A percentile compares a stretch with the other conserved stretches of the same genome.
Evolutionary conservation across 2,797 vertebrate genomes (phyloP).

Genomic region (Steatocranus sp.): DNA sequence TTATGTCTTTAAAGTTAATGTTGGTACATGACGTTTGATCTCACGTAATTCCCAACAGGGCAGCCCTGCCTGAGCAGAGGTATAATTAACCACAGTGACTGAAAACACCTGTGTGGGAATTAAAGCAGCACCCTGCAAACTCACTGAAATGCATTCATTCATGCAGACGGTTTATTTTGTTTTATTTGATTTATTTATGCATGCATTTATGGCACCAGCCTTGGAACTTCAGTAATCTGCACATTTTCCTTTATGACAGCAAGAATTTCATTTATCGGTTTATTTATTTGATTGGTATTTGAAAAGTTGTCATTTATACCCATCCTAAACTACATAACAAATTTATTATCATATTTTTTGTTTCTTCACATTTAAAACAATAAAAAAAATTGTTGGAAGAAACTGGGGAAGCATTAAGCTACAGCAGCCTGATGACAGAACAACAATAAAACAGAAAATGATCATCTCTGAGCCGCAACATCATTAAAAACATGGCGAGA

Average conservation of each 20-base stretch:
- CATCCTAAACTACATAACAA: not conserved
- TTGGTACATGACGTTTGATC: not conserved
- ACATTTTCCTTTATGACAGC: not conserved
- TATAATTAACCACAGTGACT: not conserved
- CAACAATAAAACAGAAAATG: conserved; percentile 65
- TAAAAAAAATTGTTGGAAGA: conserved; percentile 61
- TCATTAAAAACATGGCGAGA: conserved; percentile 79
- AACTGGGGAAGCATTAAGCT: conserved; percentile 69
- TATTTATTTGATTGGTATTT: not conserved
- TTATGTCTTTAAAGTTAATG: not conserved
- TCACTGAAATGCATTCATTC: not conserved
- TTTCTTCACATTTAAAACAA: not conserved
- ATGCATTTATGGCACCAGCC: not conserved
- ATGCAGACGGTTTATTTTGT: fast-evolving
- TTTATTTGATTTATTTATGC: not conserved
- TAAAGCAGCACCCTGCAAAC: not conserved
- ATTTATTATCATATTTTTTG: not conserved
- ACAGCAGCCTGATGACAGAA: conserved; percentile 75
- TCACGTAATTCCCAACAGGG: not conserved
- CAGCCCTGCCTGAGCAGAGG: not conserved
- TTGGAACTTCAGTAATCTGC: not conserved
- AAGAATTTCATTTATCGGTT: not conserved
- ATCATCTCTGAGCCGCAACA: conserved; percentile 58
- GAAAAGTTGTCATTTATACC: not conserved
- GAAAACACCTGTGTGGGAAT: not conserved